Base-by-base conservation (phyloP, 2,888 invertebrate genomes). In the Andrena hattorfiana region DNA sequence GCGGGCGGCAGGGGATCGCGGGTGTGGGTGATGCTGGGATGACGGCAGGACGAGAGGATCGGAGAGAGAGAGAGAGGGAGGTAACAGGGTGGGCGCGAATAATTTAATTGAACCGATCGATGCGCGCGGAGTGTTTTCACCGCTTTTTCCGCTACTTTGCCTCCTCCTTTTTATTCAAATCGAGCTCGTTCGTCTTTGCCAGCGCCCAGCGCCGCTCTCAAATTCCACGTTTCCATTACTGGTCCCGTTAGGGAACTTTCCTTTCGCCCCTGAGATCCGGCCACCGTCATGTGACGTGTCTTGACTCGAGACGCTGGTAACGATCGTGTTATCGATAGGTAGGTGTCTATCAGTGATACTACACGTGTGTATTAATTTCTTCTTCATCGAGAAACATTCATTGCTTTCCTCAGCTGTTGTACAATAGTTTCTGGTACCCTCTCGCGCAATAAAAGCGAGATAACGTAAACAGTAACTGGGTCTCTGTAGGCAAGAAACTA, bases 21-120 rank as follows among this genome's bases (percentile, higher is more conserved):
- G 74, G 48, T 63, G 68, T 56, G 32, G 69, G 66, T 16, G 63
- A 73, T 56, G 30, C 35, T 16, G 76, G 66, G 69, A 42, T 16
- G 42, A 42, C 30, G 23, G 64, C 4, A 26, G 20, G 23, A 51
- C 20, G 63, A n/a, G 62, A n/a, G 64, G 42, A 10, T 8, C 16
- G 64, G 76, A 82, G 68, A 71, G 76, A 56, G 64, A 64, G 60
- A 63, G 69, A 71, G 69, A 78, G 75, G 56, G 82, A 71, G 88
- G 83, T 87, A 85, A 83, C 84, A 86, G 85, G 84, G 75, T 86
- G 86, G 87, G 90, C 89, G 89, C 91, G 90, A 92, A 91, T 93
- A 92, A 93, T 93, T 92, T 92, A 93, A 93, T 93, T 90, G 90
- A 91, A 91, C 89, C 90, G 91, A 92, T 93, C 92, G 92, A 92